Base-by-base conservation (phyloP, 2,113 vertebrate genomes). In the Oncorhynchus gorbuscha region DNA sequence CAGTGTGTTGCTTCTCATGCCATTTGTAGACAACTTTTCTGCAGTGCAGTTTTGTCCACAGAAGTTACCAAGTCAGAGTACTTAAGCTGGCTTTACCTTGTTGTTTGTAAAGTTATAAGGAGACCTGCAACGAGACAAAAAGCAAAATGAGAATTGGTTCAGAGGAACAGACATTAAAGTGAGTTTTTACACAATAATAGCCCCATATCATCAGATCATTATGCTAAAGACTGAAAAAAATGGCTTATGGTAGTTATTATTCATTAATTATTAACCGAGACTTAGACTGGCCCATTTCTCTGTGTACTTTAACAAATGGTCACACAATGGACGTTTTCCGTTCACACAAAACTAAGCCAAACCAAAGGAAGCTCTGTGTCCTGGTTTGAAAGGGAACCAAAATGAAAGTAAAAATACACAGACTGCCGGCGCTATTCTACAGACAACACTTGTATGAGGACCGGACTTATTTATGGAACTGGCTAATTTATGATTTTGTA, bases 291-390 rank as follows among this genome's bases (percentile, higher is more conserved):
- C 30, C 30, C 14, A 74, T 77, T 71, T 79, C 32, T 45, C 76
- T 72, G 69, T 67, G 78, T 77, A 75, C 28, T 76, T 61, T 55
- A 65, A 68, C 77, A 80, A 81, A 71, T 80, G 51, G 66, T 76
- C 71, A 84, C 72, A 86, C 82, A 84, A 86, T 82, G 64, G 82
- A 75, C 69, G 73, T 65, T 82, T 86, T 76, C 85, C 82, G 81
- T 79, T 74, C 55, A 48, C 82, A 78, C 65, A 86, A 82, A 78
- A 78, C 62, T 72, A 69, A 79, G 77, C 76, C 71, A 58, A 76
- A 68, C 70, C n/a, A 79, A 82, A 84, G 84, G 82, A 86, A 84
- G 70, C 45, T 62, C 70, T 72, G 79, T 75, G 81, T 86, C 84
- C 77, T 79, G 70, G 70, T 71, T 65, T 30, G 32, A 74, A 71